These are phyloP conservation scores for Plodia interpunctella DNA, from an alignment of 1,140 invertebrate genomes.

Conservation along the genomic window DNA sequence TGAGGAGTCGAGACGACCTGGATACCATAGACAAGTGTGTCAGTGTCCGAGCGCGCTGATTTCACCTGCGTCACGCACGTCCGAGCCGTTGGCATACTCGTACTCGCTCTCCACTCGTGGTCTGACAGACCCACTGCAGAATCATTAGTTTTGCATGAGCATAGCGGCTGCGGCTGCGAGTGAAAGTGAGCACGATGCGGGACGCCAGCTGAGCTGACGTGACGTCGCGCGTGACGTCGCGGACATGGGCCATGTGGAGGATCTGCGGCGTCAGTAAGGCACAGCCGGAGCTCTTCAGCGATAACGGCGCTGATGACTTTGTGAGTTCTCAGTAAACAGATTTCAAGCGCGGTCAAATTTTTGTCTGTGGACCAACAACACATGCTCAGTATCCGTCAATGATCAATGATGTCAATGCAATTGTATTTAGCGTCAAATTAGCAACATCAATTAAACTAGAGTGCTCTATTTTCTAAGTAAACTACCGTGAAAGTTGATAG, in stretches of 20 bases:
- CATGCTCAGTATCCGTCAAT: too few species aligned
- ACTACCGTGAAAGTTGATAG: slow-evolving; percentile 6
- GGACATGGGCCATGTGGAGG: slow-evolving; percentile 71
- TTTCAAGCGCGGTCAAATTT: neutral
- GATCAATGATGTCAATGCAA: neutral
- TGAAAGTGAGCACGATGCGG: slow-evolving; percentile 58
- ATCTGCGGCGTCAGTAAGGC: slow-evolving; percentile 70
- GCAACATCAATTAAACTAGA: neutral
- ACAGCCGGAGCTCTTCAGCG: slow-evolving; percentile 56
- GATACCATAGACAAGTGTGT: slow-evolving; percentile 62
- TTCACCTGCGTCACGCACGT: slow-evolving; percentile 70
- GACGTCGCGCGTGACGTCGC: slow-evolving; percentile 53
- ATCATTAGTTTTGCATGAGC: slow-evolving; percentile 51
- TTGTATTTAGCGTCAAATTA: neutral
- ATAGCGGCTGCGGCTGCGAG: slow-evolving; percentile 34
- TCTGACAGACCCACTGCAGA: slow-evolving; percentile 49
- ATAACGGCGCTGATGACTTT: slow-evolving; percentile 58
- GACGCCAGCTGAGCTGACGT: slow-evolving; percentile 49
- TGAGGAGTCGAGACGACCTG: slow-evolving; percentile 41
- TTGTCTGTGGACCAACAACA: too few species aligned
- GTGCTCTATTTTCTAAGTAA: neutral
- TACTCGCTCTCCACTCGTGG: slow-evolving; percentile 34
- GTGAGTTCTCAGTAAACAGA: slow-evolving; percentile 39
- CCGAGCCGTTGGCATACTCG: slow-evolving; percentile 41
- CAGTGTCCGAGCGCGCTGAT: slow-evolving; percentile 47